Base-by-base conservation (phyloP, 2,113 vertebrate species). In the Aspiorhynchus laticeps region DNA sequence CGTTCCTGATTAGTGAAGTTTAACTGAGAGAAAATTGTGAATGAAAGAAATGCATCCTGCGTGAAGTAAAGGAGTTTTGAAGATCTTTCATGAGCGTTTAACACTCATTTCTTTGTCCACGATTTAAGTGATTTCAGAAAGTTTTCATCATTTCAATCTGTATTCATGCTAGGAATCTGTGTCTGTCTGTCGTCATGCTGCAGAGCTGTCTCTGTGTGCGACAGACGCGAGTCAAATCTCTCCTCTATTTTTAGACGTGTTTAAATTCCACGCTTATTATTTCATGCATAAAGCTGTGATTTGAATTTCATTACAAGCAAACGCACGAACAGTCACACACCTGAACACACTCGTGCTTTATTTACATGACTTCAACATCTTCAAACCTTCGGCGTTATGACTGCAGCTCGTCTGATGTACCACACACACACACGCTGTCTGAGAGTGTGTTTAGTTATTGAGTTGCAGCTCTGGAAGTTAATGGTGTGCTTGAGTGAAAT, bases 361-460 rank as follows among this genome's bases (percentile, higher is more conserved):
- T 71, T 71, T 71, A 71, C 19, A 71, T 71, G 19, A 24, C 67
- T 38, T 71, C 31, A 10, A 71, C 33, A 71, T 71, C 67, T 71
- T 71, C 67, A 51, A 51, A 48, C 43, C n/a, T 51, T 51, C 43
- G 8, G 12, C 15, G 26, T 8, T 28, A 77, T 48, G n/a, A 51
- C n/a, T 48, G 75, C n/a, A 56, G 48, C 14, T 51, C 28, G 2
- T 36, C 48, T 56, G 48, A 78, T 33, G 26, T 31, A 28, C 41
- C 65, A 67, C 65, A 24, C 36, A 43, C 38, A 24, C 73, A 26
- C 73, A 75, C 73, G 15, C 73, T 56, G 7, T 24, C 73, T 56
- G 56, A 36, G 7, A 41, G 41, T 75, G 80, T 38, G 31, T 71
- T 46, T 73, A 74, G 87, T 92, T 91, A 90, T 90, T 92, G 90